Evolutionary conservation across 2,797 vertebrate genomes (phyloP).

Genomic region (Peromyscus attwateri): DNA sequence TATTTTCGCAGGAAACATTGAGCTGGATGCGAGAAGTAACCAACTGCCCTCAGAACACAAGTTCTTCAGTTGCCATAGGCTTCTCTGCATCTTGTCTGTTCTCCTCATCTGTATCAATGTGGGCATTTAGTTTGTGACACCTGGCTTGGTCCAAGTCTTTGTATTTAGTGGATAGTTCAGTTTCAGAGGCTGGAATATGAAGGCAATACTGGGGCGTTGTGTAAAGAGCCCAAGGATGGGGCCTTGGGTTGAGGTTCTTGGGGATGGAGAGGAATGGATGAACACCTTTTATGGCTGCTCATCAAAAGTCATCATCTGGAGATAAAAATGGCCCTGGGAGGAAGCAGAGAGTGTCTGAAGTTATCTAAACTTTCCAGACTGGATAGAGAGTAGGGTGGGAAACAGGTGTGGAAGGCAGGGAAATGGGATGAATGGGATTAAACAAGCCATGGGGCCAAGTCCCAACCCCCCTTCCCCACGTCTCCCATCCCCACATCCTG

Average conservation of each 20-base stretch:
- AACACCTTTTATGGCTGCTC: not conserved
- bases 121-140: not conserved
- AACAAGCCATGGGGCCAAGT: not conserved
- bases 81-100: not conserved
- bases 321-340: not conserved
- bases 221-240: not conserved
- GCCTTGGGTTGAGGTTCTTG: not conserved
- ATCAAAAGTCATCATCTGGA: not conserved
- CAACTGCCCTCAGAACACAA: not conserved
- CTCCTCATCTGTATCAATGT: not conserved
- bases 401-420: not conserved
- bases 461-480: accelerated
- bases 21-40: not conserved
- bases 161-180: not conserved
- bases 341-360: not conserved
- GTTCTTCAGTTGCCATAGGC: not conserved
- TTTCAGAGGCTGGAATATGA: conserved; percentile 43
- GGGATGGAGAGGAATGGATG: not conserved
- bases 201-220: not conserved
- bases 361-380: not conserved
- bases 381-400: no score
- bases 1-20: not conserved
- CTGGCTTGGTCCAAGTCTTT: not conserved
- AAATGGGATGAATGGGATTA: not conserved
- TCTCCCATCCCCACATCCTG: not conserved